Conservation (phyloP, 2,888 invertebrate species). For the Sipha maydis region DNA sequence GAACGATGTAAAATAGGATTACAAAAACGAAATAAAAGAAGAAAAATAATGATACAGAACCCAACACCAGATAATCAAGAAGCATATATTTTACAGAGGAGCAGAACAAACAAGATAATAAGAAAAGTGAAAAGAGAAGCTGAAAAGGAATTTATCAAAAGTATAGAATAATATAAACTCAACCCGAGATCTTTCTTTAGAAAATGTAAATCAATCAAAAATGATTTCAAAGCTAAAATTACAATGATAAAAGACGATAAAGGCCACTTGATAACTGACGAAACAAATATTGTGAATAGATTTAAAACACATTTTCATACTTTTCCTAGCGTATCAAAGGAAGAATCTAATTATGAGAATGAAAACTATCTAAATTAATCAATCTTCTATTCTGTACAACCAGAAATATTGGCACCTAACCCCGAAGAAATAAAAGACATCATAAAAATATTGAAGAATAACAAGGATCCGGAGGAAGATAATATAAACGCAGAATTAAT, state of each 20-base stretch:
- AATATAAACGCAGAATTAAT: too few species aligned
- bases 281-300: conserved; percentile 37
- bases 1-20: background rate
- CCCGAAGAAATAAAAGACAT: conserved; percentile 1
- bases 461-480: too few species aligned
- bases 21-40: conserved; percentile 11
- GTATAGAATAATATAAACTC: conserved; percentile 29
- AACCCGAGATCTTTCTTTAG: conserved; percentile 34
- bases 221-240: conserved; percentile 34
- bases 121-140: conserved; percentile 28
- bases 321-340: background rate
- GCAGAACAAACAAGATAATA: conserved; percentile 24
- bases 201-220: conserved; percentile 34
- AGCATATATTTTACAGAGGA: conserved; percentile 31
- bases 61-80: conserved; percentile 24
- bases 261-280: conserved; percentile 16
- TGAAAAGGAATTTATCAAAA: conserved; percentile 28
- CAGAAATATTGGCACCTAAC: conserved; percentile 24
- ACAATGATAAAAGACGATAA: conserved; percentile 32
- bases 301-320: conserved; percentile 26
- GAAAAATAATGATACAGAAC: conserved; percentile 16
- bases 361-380: background rate
- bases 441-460: conserved; percentile 19
- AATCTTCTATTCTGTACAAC: conserved; percentile 1
- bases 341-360: background rate